A percentile compares a stretch with the other conserved stretches of the same genome.
phyloP scores from a whole-genome alignment of 2,797 vertebrate genomes.

The Adrianichthys oophorus region DNA sequence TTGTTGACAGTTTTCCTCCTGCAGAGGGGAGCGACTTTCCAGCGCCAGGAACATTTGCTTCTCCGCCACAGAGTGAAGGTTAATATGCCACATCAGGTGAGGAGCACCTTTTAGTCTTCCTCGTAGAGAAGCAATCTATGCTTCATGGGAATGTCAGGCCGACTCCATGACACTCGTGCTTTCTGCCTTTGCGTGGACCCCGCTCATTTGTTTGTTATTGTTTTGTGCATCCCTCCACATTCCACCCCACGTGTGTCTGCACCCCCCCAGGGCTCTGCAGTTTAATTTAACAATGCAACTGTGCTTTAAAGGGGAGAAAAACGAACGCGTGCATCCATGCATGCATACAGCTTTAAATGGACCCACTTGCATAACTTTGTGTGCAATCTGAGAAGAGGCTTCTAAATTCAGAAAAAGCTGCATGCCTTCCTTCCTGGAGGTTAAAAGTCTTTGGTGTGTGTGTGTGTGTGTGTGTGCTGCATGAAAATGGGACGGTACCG shows the following conservation, averaged over 20 bases:
- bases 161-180: too few species aligned
- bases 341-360: too few species aligned
- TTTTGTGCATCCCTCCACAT: slow-evolving; percentile 61
- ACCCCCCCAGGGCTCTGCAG: slow-evolving; percentile 24
- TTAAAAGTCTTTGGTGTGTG: slow-evolving; percentile 35
- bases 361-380: background rate
- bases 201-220: slow-evolving; percentile 51
- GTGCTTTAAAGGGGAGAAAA: slow-evolving; percentile 3
- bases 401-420: slow-evolving; percentile 10
- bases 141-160: too few species aligned
- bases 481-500: slow-evolving; percentile 17
- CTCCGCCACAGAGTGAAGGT: slow-evolving; percentile 50
- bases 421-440: slow-evolving; percentile 20
- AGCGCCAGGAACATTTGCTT: too few species aligned
- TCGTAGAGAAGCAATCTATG: too few species aligned
- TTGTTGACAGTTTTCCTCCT: slow-evolving; percentile 67
- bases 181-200: background rate
- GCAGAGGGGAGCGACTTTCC: slow-evolving; percentile 33
- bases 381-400: background rate
- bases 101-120: too few species aligned
- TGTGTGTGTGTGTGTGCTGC: slow-evolving; percentile 15
- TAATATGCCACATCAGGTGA: slow-evolving; percentile 77
- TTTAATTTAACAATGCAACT: slow-evolving; percentile 17
- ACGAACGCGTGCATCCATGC: background rate
- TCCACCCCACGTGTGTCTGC: slow-evolving; percentile 50